Percentiles rank a stretch among this genome's conserved stretches.
Conservation (phyloP, 1,140 invertebrate species). For the Pemphigus obesinymphae region DNA sequence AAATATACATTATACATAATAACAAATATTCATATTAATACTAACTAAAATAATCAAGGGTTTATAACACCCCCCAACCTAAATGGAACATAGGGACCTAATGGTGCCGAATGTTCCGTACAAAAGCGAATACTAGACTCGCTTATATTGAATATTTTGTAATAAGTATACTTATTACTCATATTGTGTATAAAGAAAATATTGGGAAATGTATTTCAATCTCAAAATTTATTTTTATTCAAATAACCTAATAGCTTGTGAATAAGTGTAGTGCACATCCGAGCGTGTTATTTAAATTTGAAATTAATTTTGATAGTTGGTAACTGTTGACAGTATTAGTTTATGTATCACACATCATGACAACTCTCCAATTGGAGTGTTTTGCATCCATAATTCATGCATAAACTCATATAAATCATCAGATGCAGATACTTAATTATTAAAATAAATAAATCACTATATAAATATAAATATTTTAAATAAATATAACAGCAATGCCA, state of each 20-base stretch:
- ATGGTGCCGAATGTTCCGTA: too few relatives aligned
- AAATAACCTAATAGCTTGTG: background rate
- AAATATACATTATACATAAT: too few relatives aligned
- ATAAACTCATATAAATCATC: constrained; percentile 91
- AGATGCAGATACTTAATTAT: constrained; percentile 84
- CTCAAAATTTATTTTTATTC: background rate
- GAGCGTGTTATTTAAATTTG: background rate
- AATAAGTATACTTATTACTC: too few relatives aligned
- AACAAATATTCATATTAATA: too few relatives aligned
- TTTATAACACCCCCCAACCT: too few relatives aligned
- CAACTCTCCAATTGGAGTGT: constrained; percentile 95
- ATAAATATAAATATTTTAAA: background rate
- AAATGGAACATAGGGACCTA: too few relatives aligned
- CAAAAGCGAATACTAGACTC: background rate
- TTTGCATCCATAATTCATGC: constrained; percentile 93
- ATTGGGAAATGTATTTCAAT: background rate
- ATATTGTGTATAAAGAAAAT: background rate
- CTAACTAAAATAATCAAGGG: too few relatives aligned
- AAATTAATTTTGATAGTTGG: background rate
- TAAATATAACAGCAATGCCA: too few relatives aligned
- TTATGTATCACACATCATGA: constrained; percentile 61
- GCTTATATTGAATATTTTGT: background rate
- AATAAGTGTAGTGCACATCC: background rate
- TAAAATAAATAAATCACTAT: background rate
- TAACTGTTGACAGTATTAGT: background rate